A percentile compares a stretch with the other conserved stretches of the same genome.
Evolutionary conservation across 37 sponge, comb jelly and placozoan species (phyloP).

Genomic region (Theonella swinhoei): DNA sequence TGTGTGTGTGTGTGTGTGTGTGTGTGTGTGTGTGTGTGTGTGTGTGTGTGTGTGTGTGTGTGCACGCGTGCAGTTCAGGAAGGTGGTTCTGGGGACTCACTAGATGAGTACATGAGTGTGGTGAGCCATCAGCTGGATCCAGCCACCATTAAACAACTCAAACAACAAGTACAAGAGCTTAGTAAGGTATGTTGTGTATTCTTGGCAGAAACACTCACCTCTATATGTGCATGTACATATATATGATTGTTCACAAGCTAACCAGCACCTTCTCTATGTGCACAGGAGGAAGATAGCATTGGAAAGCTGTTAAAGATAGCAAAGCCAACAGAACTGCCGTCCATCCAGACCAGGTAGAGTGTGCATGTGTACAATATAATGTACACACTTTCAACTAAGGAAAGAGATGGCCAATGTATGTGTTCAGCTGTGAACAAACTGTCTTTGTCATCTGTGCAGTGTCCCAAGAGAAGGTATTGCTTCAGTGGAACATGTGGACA

Average conservation of each 20-base stretch:
- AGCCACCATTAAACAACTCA: neutral
- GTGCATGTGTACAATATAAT: no score
- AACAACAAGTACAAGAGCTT: neutral
- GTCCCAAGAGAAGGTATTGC: no score
- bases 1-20: conserved; percentile 2
- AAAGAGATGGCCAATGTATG: no score
- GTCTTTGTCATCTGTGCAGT: no score
- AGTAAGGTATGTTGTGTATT: neutral
- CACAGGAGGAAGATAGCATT: neutral
- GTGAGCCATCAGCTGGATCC: conserved; percentile 49
- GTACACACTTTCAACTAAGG: no score
- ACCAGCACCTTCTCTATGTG: no score
- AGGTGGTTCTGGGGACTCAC: conserved; percentile 41
- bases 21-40: neutral
- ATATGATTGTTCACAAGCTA: no score
- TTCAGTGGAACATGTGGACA: no score
- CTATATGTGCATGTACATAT: no score
- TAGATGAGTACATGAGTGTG: conserved; percentile 76
- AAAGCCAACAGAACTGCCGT: neutral
- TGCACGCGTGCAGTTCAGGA: neutral
- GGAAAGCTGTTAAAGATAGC: neutral
- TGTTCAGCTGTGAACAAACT: no score
- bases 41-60: conserved; percentile 4
- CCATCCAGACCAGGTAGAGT: neutral
- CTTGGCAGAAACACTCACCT: no score